Conservation (phyloP, 2,797 vertebrate genomes). For the Catostomus latipinnis region DNA sequence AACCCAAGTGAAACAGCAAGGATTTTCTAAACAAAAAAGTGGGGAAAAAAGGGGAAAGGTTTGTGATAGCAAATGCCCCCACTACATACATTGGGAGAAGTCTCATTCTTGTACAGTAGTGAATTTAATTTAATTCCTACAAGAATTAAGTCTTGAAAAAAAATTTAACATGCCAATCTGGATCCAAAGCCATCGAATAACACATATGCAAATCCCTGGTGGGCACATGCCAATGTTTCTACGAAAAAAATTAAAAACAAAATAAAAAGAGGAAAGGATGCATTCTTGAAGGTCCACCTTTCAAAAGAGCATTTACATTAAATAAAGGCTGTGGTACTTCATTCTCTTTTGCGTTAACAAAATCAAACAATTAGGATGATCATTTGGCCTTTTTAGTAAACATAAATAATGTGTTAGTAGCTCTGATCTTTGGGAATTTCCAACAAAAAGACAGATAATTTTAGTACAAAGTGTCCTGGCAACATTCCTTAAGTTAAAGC, state of each 20-base stretch:
- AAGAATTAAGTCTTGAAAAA: background rate
- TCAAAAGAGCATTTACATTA: background rate
- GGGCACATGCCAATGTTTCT: too few species aligned
- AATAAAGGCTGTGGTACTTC: background rate
- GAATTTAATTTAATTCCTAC: background rate
- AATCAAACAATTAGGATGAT: background rate
- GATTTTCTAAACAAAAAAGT: conserved; percentile 45
- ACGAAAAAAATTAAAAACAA: too few species aligned
- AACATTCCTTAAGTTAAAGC: conserved; percentile 19
- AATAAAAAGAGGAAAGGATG: too few species aligned
- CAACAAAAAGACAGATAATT: background rate
- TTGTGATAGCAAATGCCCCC: too few species aligned
- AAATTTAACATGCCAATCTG: background rate
- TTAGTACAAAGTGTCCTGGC: background rate
- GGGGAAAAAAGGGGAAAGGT: background rate
- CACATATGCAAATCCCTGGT: background rate
- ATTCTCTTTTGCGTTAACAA: conserved; percentile 15
- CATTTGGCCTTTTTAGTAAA: conserved; percentile 14
- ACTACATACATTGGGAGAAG: background rate
- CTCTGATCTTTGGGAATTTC: conserved; percentile 2
- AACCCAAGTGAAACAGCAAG: conserved; percentile 57
- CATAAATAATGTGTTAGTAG: conserved; percentile 12
- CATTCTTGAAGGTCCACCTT: background rate
- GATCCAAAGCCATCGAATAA: background rate
- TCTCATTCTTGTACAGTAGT: background rate